Evolutionary conservation across 1,140 invertebrate species (phyloP).

Genomic region (Leguminivora glycinivorella): DNA sequence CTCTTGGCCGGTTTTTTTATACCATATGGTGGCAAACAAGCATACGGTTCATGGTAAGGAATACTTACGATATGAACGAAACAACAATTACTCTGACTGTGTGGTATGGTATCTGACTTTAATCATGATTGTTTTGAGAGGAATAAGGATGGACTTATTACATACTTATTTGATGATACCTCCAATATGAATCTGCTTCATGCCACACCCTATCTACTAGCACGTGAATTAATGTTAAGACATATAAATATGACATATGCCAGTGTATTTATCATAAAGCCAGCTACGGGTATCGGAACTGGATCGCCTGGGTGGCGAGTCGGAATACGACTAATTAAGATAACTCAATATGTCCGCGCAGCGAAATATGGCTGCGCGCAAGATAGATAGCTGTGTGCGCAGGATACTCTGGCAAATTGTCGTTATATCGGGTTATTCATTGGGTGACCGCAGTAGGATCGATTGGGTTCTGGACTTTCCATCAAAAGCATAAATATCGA

Average conservation of each 20-base stretch:
- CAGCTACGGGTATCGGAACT: constrained; percentile 37
- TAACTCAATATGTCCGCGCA: constrained; percentile 69
- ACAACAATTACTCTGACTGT: too few relatives aligned
- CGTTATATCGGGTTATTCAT: constrained; percentile 29
- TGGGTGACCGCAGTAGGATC: constrained; percentile 33
- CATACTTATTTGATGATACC: background rate
- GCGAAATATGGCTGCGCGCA: constrained; percentile 65
- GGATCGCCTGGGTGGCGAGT: constrained; percentile 53
- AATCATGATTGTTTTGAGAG: too few relatives aligned
- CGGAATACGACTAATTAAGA: constrained; percentile 65
- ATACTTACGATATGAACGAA: too few relatives aligned
- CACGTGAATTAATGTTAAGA: constrained; percentile 44
- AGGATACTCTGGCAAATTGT: constrained; percentile 51
- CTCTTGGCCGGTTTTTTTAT: too few relatives aligned
- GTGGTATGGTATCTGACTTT: too few relatives aligned
- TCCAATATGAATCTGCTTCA: background rate
- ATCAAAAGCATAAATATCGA: too few relatives aligned
- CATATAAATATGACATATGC: constrained; percentile 15
- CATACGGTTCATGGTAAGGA: too few relatives aligned
- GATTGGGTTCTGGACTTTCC: background rate
- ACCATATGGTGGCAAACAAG: too few relatives aligned
- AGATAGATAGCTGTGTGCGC: constrained; percentile 52
- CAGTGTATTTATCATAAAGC: constrained; percentile 30
- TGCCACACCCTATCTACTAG: background rate
- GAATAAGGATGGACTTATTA: too few relatives aligned